Base-by-base conservation (phyloP, 2,797 vertebrate species). In the Holocentrus rufus region DNA sequence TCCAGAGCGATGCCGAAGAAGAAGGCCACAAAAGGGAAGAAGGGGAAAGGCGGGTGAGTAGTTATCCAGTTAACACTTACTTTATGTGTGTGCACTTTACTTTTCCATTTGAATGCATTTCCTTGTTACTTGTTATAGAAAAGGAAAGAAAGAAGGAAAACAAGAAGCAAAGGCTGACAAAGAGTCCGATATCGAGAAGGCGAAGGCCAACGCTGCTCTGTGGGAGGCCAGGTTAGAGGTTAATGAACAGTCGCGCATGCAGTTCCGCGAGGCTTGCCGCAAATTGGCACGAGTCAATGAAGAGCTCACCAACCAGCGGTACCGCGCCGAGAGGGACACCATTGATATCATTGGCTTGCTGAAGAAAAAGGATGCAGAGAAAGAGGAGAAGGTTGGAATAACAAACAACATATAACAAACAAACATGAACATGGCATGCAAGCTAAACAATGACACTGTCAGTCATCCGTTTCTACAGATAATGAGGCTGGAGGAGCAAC, bases 201-300 rank as follows among this genome's bases (percentile, higher is more conserved):
- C 94, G 15, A 95, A 93, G 61, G 92, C 91, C 20, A 95, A 88
- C 72, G 93, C 94, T 0, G 85, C 93, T 18, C 90, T 97, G 1
- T 96, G 96, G 96, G 96, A 97, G 90, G 84, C 94, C 23, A 92
- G 93, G 77, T 67, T 96, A 63, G 88, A 94, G 76, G 80, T 93
- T 59, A 92, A 92, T 0, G 94, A 95, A 53, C 83, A 85, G 75
- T 94, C 94, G 1, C 93, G 93, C 5, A 75, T 62, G 5, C 92
- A 95, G 42, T 94, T 94, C 77, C 93, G 92, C 0, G 92, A 95
- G 56, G 84, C 90, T 1, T 88, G 92, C 11, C 84, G 83, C 11
- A 90, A 73, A 57, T 76, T 95, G 56, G 94, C 94, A 17, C 85
- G 87, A 47, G 86, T 84, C 30, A 96, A 96, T 23, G 94, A 93